phyloP scores from a whole-genome alignment of 2,113 vertebrate genomes.

The Ammodytes dubius region DNA sequence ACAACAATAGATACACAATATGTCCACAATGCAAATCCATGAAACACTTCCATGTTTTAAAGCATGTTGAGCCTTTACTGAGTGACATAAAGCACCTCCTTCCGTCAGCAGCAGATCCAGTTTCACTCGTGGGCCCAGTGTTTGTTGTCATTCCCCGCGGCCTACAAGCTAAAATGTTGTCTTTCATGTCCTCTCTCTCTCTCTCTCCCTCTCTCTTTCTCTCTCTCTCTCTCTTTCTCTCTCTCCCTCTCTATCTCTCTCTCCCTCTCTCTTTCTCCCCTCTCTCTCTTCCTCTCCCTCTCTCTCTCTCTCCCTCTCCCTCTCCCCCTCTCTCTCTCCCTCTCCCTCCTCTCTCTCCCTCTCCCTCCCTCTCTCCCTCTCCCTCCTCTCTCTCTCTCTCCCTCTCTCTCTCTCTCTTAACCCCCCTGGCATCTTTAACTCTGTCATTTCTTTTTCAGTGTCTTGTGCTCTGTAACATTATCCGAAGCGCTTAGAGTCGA shows the following conservation, averaged over 20 bases:
- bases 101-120: conserved; percentile 17
- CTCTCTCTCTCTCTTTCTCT: background rate
- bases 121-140: conserved; percentile 60
- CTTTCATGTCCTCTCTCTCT: conserved; percentile 60
- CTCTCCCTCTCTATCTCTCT: no score
- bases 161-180: conserved; percentile 69
- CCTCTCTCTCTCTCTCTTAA: no score
- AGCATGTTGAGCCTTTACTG: no score
- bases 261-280: no score
- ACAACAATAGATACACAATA: no score
- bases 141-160: conserved; percentile 72
- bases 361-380: no score
- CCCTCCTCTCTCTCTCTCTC: no score
- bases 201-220: conserved; percentile 9
- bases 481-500: conserved; percentile 37
- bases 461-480: conserved; percentile 25
- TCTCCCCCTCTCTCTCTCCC: no score
- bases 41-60: background rate
- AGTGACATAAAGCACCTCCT: conserved; percentile 14
- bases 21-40: no score
- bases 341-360: no score
- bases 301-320: no score
- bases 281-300: no score
- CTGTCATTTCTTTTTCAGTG: conserved; percentile 11
- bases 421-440: background rate